These are phyloP conservation scores for Drosophila quadrilineata DNA, from an alignment of 1,140 invertebrate genomes.

Conservation along the genomic window DNA sequence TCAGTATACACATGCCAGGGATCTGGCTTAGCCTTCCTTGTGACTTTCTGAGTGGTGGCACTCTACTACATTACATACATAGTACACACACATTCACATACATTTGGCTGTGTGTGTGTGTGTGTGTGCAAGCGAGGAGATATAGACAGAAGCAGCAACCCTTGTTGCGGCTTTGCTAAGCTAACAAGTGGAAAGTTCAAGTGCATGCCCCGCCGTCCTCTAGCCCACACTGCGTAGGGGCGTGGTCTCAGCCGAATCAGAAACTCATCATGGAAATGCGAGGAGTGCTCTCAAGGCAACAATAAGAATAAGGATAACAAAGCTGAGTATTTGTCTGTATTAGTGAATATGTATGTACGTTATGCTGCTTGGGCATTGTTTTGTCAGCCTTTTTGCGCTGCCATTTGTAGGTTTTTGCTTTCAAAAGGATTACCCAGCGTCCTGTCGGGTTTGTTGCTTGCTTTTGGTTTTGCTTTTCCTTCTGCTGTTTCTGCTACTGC, in stretches of 20 bases:
- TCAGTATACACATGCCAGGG: conserved; percentile 58
- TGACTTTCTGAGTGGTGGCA: conserved; percentile 48
- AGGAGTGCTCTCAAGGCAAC: conserved; percentile 61
- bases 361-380: conserved; percentile 59
- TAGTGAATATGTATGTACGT: conserved; percentile 10
- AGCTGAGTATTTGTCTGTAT: conserved; percentile 20
- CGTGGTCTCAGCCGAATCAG: conserved; percentile 71
- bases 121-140: conserved; percentile 21
- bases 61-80: conserved; percentile 43
- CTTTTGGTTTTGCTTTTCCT: too few species aligned
- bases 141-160: conserved; percentile 50
- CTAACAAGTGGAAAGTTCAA: conserved; percentile 56
- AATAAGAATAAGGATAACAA: conserved; percentile 75
- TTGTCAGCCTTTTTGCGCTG: conserved; percentile 63
- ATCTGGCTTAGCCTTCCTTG: conserved; percentile 44
- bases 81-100: conserved; percentile 16
- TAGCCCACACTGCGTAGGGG: conserved; percentile 25
- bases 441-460: too few species aligned
- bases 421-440: conserved; percentile 70
- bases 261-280: conserved; percentile 49
- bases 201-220: conserved; percentile 38
- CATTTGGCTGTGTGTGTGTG: not conserved
- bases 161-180: conserved; percentile 51
- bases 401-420: conserved; percentile 80
- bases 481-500: conserved; percentile 2